These are phyloP conservation scores for Rhea americana DNA, from an alignment of 2,113 vertebrate genomes.

Conservation along the genomic window DNA sequence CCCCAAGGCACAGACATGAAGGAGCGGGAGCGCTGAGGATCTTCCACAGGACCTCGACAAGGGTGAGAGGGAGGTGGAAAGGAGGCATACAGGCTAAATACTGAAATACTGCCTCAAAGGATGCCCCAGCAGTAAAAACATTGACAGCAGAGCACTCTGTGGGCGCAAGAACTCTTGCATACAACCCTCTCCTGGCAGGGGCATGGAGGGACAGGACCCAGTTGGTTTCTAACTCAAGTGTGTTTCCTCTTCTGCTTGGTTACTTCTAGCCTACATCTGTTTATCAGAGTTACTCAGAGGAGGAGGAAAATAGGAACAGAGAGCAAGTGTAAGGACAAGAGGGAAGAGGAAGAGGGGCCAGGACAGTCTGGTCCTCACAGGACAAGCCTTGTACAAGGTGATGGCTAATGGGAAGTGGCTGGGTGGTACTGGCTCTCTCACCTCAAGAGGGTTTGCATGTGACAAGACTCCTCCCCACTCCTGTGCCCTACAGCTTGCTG, in stretches of 20 bases:
- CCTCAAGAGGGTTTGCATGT: no score
- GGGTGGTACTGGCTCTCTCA: neutral
- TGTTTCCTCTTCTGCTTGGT: neutral
- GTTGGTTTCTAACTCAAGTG: neutral
- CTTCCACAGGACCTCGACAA: fast-evolving
- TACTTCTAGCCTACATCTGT: neutral
- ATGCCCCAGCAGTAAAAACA: neutral
- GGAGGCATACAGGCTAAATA: neutral
- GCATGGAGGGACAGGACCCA: neutral
- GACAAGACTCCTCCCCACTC: neutral
- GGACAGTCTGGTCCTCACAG: neutral
- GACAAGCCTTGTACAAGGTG: no score
- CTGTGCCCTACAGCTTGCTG: neutral
- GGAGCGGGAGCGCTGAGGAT: neutral
- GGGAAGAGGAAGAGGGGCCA: neutral
- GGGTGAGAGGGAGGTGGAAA: neutral
- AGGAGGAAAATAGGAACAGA: neutral
- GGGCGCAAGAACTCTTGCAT: fast-evolving
- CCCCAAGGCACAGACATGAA: neutral
- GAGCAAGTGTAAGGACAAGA: neutral
- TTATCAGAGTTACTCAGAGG: neutral
- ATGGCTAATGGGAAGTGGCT: neutral
- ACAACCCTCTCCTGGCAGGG: neutral
- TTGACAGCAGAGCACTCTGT: neutral
- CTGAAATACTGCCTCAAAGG: neutral